Conservation (phyloP, 2,888 invertebrate genomes). For the Crioceris asparagi region DNA sequence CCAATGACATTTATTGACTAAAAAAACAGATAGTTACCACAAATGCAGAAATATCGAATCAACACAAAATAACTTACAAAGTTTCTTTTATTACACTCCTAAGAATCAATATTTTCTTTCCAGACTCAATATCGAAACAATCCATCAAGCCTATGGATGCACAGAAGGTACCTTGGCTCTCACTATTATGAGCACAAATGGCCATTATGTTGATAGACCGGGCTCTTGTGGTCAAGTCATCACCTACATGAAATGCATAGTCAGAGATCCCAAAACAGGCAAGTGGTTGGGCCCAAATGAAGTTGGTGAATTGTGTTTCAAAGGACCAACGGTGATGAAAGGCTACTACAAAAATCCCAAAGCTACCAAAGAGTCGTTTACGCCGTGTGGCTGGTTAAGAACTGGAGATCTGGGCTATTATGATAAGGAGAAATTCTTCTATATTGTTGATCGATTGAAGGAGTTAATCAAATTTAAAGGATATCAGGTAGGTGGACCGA, state of each 20-base stretch:
- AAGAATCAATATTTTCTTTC: constrained; percentile 4
- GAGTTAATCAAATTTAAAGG: constrained; percentile 88
- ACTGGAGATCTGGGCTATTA: constrained; percentile 78
- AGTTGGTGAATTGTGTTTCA: constrained; percentile 73
- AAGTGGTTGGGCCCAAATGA: constrained; percentile 48
- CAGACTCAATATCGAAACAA: constrained; percentile 40
- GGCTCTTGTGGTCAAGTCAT: constrained; percentile 58
- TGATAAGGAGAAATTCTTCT: constrained; percentile 66
- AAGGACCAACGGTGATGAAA: constrained; percentile 44
- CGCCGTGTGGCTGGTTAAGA: constrained; percentile 64
- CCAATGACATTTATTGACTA: too few species aligned
- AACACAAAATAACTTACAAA: too few species aligned
- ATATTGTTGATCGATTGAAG: constrained; percentile 75
- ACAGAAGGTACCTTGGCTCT: constrained; percentile 61
- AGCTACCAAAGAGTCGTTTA: constrained; percentile 55
- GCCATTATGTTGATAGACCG: constrained; percentile 37
- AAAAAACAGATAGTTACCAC: too few species aligned
- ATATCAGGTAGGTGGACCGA: constrained; percentile 58
- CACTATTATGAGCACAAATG: constrained; percentile 23
- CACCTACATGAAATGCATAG: constrained; percentile 51
- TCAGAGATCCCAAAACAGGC: constrained; percentile 52
- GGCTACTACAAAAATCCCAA: constrained; percentile 64
- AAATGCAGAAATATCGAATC: too few species aligned
- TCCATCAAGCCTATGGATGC: constrained; percentile 66
- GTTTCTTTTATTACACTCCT: too few species aligned